Conservation (phyloP, 1,140 invertebrate species). For the Pararge aegeria region DNA sequence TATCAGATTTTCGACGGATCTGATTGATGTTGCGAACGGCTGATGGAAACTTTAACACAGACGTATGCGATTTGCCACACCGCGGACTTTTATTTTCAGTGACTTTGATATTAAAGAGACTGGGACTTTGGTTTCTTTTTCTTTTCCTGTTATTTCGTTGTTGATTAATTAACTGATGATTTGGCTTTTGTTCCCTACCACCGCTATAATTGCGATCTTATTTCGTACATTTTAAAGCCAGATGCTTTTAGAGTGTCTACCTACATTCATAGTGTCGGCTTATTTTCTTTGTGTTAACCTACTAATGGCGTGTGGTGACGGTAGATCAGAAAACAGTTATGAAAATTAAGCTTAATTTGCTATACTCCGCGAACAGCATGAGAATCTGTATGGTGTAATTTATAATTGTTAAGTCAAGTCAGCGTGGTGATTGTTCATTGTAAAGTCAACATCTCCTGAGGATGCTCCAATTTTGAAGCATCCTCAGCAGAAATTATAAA, state of each 20-base stretch:
- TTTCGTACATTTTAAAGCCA: not conserved
- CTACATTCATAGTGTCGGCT: too few species aligned
- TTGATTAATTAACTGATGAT: conserved; percentile 2
- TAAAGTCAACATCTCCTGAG: too few species aligned
- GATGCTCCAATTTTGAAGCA: too few species aligned
- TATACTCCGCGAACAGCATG: too few species aligned
- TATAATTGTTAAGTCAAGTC: too few species aligned
- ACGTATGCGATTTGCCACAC: conserved; percentile 20
- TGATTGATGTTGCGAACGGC: conserved; percentile 35
- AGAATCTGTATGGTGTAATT: too few species aligned
- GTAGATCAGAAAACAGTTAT: too few species aligned
- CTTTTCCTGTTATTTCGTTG: not conserved
- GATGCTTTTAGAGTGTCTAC: not conserved
- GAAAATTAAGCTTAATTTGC: too few species aligned
- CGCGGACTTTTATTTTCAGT: conserved; percentile 12
- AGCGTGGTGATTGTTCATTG: too few species aligned
- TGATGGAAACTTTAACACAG: conserved; percentile 20
- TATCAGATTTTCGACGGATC: conserved; percentile 36
- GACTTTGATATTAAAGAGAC: conserved; percentile 14
- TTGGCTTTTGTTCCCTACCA: conserved; percentile 1
- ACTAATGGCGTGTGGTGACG: too few species aligned
- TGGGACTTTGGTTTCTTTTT: not conserved
- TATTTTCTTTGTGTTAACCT: too few species aligned
- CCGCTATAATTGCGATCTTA: not conserved
- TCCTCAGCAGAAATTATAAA: too few species aligned